Percentiles rank a stretch among this genome's conserved stretches.
Conservation (phyloP, 2,888 invertebrate species). For the Plebejus melissa region DNA sequence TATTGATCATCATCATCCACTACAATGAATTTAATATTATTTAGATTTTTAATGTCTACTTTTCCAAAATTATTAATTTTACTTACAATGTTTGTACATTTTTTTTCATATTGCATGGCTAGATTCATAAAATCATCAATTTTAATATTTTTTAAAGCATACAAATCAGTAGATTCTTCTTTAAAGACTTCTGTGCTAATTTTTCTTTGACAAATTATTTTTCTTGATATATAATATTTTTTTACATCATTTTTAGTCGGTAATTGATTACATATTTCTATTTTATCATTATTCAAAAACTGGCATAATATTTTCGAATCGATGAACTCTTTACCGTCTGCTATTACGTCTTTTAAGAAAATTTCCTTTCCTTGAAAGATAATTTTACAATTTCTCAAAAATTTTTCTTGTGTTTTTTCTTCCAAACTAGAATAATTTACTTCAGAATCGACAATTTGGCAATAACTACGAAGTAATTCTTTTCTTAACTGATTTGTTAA, state of each 20-base stretch:
- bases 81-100: not conserved
- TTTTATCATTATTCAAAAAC: not conserved
- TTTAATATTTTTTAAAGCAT: constrained; percentile 2
- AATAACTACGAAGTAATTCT: not conserved
- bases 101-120: constrained; percentile 3
- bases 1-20: constrained; percentile 5
- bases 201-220: constrained; percentile 12
- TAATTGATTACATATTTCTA: constrained; percentile 14
- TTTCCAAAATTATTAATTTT: not conserved
- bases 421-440: not conserved
- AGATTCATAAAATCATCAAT: not conserved
- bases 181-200: not conserved
- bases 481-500: not conserved
- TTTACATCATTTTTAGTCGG: not conserved
- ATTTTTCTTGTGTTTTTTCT: not conserved
- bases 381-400: not conserved
- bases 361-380: constrained; percentile 6
- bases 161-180: constrained; percentile 18
- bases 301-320: constrained; percentile 8
- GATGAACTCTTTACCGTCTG: not conserved
- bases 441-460: constrained; percentile 2
- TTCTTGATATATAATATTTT: not conserved
- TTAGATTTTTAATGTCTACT: not conserved
- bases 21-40: not conserved
- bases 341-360: not conserved